Evolutionary conservation across 2,113 vertebrate species (phyloP).

Genomic region (Bubalus kerabau): DNA sequence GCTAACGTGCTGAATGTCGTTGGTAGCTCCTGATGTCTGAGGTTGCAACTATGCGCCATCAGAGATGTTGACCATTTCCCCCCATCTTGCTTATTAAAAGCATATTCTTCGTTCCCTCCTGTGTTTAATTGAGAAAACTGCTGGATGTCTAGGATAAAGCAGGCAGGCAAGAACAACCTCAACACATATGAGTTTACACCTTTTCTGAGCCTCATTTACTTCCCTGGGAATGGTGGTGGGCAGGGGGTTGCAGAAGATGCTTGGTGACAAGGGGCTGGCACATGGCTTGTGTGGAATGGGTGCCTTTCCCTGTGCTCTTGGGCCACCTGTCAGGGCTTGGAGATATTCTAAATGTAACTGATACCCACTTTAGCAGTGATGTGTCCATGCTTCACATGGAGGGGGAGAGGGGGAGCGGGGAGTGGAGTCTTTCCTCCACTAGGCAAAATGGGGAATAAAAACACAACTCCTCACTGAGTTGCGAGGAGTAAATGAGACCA

Average conservation of each 20-base stretch:
- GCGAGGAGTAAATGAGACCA: neutral
- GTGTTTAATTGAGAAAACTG: neutral
- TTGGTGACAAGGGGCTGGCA: neutral
- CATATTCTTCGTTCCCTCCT: neutral
- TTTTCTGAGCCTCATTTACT: neutral
- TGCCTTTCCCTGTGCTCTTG: neutral
- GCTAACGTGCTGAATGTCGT: neutral
- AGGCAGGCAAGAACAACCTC: neutral
- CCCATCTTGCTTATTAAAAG: neutral
- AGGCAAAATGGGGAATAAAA: neutral
- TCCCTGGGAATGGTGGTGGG: neutral
- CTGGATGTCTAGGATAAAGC: too few relatives aligned
- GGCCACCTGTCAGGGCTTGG: neutral
- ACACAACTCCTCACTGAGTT: neutral
- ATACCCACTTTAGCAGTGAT: neutral
- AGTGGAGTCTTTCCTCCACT: neutral
- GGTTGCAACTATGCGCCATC: neutral
- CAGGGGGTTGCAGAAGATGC: too few relatives aligned
- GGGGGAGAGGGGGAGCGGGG: neutral
- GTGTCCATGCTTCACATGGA: neutral
- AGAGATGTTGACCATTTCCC: neutral
- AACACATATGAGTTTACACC: neutral
- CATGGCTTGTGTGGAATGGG: neutral
- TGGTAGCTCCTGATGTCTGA: neutral
- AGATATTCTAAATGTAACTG: neutral